Base-by-base conservation (phyloP, 2,888 invertebrate species). In the Agonopterix alstromeriana region DNA sequence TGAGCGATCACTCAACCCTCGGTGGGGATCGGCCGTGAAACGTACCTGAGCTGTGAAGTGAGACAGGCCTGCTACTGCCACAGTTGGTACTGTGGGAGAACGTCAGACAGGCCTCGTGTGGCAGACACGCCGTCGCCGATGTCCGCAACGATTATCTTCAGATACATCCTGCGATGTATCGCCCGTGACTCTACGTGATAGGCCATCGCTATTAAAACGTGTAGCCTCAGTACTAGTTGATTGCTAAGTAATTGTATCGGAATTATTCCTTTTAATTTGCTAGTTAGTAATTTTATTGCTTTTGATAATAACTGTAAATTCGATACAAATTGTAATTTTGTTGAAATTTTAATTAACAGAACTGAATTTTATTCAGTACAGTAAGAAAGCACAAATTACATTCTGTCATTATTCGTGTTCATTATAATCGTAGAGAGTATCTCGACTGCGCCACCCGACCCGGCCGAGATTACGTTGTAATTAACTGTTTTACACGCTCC, bases 401-500 rank as follows among this genome's bases (percentile, higher is more conserved):
- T 55, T 54, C 53, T 48, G 57, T 54, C 66, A 69, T 73, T 66
- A 71, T 55, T 61, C 56, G 47, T 58, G 73, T 72, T 70, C 65
- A 74, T 75, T 66, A 71, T 65, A 67, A 65, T 63, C 61, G 63
- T 60, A 59, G 61, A 63, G 61, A 65, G 63, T 65, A 67, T 71
- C 69, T 65, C 65, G 57, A 57, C 51, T 54, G 58, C 63, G 63
- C 63, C 67, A 63, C 60, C 27, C 65, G 12, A 8, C 47, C 43
- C 36, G 47, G 63, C 57, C 57, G 70, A 76, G 74, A 81, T 76
- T 75, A 73, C 69, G 35, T 36, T 54, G 73, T 83, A 83, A 86
- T 87, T 84, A 85, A 77, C 84, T 84, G 81, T 80, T 85, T 86
- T 85, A 85, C 84, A 80, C 81, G 75, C 79, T 80, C 73, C 77